These are phyloP conservation scores for Rana temporaria DNA, from an alignment of 2,113 vertebrate genomes.

Conservation along the genomic window DNA sequence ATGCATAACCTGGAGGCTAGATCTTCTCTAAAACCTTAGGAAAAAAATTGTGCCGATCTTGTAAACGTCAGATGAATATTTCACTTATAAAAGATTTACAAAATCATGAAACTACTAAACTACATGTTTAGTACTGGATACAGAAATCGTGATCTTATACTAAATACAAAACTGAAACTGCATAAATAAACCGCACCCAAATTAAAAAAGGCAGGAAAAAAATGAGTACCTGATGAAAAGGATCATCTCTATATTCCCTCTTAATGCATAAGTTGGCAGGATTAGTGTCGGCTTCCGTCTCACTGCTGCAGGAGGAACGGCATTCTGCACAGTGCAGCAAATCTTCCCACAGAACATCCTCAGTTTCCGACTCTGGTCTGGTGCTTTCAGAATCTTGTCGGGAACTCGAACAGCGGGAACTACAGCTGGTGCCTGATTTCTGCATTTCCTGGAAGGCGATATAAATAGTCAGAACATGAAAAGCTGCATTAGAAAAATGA, in stretches of 20 bases:
- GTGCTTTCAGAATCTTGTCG: conserved; percentile 94
- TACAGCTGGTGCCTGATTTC: conserved; percentile 93
- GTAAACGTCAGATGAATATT: too few species aligned
- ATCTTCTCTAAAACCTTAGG: too few species aligned
- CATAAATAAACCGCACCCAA: neutral
- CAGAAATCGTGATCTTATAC: too few species aligned
- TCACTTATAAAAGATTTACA: too few species aligned
- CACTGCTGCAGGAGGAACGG: conserved; percentile 90
- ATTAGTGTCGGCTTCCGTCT: conserved; percentile 91
- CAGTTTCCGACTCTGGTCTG: conserved; percentile 93
- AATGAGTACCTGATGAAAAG: conserved; percentile 89
- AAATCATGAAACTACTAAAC: too few species aligned
- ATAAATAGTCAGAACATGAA: too few species aligned
- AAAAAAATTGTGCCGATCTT: too few species aligned
- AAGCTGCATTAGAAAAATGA: too few species aligned
- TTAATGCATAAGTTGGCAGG: conserved; percentile 82
- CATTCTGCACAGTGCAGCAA: conserved; percentile 96
- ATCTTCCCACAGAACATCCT: conserved; percentile 97
- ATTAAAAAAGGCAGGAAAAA: neutral
- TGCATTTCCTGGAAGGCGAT: conserved; percentile 80
- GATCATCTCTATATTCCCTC: conserved; percentile 95
- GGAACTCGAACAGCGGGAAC: conserved; percentile 93
- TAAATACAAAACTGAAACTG: too few species aligned
- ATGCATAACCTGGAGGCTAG: too few species aligned
- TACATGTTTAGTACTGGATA: too few species aligned